Percentiles rank a stretch among this genome's conserved stretches.
These are phyloP conservation scores for Tupaia tana DNA, from an alignment of 2,113 vertebrate species.

Conservation along the genomic window DNA sequence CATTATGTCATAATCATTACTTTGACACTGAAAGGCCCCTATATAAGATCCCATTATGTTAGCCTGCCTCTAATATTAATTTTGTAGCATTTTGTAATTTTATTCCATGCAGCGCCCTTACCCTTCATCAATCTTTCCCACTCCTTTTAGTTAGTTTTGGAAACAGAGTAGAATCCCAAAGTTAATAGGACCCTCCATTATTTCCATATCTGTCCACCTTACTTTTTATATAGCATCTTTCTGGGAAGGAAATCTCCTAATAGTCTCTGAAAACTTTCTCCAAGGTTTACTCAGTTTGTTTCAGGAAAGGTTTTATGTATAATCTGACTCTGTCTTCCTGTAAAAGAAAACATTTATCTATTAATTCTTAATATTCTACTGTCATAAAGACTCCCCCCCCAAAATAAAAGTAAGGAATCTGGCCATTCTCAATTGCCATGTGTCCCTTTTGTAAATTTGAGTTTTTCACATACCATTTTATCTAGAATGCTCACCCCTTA, in stretches of 20 bases:
- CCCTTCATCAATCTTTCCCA: not conserved
- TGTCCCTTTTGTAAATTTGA: not conserved
- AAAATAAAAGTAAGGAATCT: not conserved
- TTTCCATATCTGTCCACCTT: not conserved
- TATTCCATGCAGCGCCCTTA: not conserved
- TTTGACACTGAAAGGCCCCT: not conserved
- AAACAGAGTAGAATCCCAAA: constrained; percentile 47
- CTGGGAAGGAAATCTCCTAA: constrained; percentile 33
- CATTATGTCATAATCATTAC: not conserved
- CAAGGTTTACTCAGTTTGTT: not conserved
- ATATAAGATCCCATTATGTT: not conserved
- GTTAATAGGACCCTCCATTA: constrained; percentile 20
- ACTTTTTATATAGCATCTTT: not conserved
- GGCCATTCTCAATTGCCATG: not conserved
- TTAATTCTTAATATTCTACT: not conserved
- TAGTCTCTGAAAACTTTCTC: not conserved
- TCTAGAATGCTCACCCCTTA: not conserved
- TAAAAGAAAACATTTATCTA: not conserved
- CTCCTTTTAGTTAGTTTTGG: not conserved
- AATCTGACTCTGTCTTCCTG: not conserved
- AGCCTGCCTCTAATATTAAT: not conserved
- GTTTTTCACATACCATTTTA: not conserved
- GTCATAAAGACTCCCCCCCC: not conserved
- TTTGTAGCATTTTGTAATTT: constrained; percentile 24
- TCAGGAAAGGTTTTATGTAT: constrained; percentile 29